Base-by-base conservation (phyloP, 2,797 vertebrate genomes). In the Chrosomus eos region DNA sequence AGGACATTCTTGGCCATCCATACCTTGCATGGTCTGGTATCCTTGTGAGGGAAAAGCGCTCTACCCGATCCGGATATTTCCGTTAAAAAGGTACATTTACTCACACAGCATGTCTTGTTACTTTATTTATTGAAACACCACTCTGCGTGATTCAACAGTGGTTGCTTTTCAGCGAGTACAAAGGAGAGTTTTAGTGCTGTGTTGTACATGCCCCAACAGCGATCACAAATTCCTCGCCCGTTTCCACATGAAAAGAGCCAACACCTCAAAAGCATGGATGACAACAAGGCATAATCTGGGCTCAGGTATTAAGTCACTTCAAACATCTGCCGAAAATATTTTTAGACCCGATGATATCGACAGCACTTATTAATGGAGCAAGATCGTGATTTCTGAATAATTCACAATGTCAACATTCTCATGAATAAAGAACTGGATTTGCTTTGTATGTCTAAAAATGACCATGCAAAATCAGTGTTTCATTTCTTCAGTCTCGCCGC, bases 401-500 rank as follows among this genome's bases (percentile, higher is more conserved):
- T 18, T 64, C 28, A 2, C 55, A 10, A n/a, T 16, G 16, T 31
- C 14, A 64, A 3, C 62, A 64, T 18, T 64, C 18, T 31, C 31
- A 36, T 2, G 4, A 67, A 36, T 36, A 36, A 67, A 28, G 3
- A 14, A 38, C 21, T 18, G 73, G 38, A 38, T 58, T 38, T 0
- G 2, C 23, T 58, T 75, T 5, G 26, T 21, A 67, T 26, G 31
- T 23, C n/a, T 18, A 51, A 62, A 66, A 66, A 55, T 21, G 48
- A 76, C 9, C 81, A 68, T 4, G 33, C 53, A 58, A 51, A 80
- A 71, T 79, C 23, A 48, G 10, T 18, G 23, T 51, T 53, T 38
- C 18, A 70, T 55, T 64, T 75, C 51, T 28, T 71, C 51, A 13
- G 43, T 31, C 51, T 84, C 66, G 16, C n/a, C 66, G 53, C 83